These are phyloP conservation scores for Serripes groenlandicus DNA, from an alignment of 2,888 invertebrate genomes.

Conservation along the genomic window DNA sequence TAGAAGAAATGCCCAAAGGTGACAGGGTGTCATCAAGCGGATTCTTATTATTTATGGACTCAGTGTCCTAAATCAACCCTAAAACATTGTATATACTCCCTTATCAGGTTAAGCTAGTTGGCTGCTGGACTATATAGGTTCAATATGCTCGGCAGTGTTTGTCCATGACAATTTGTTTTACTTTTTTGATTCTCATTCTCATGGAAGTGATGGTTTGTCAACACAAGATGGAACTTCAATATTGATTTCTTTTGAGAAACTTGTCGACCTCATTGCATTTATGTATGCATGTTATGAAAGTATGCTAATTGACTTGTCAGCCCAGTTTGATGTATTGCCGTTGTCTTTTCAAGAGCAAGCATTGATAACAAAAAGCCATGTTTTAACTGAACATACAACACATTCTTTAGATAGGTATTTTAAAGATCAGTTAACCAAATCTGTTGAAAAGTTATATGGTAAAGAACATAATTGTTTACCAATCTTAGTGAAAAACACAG, in stretches of 20 bases:
- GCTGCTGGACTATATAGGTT: too few species aligned
- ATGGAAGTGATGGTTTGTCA: slow-evolving; percentile 37
- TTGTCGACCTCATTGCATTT: slow-evolving; percentile 29
- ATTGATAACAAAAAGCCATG: too few species aligned
- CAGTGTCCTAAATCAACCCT: too few species aligned
- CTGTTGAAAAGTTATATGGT: too few species aligned
- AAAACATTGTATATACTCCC: too few species aligned
- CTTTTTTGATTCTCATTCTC: slow-evolving; percentile 45
- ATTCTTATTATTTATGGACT: too few species aligned
- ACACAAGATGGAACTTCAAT: slow-evolving; percentile 39
- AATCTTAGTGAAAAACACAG: neutral
- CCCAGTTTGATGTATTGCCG: slow-evolving; percentile 36
- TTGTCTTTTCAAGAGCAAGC: slow-evolving; percentile 2
- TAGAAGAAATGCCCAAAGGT: too few species aligned
- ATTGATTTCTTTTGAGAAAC: slow-evolving; percentile 14
- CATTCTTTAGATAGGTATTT: slow-evolving; percentile 8
- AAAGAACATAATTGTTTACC: neutral
- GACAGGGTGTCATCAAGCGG: too few species aligned
- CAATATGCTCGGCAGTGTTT: neutral
- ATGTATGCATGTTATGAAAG: slow-evolving; percentile 3
- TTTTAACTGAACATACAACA: slow-evolving; percentile 6
- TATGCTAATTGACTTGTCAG: slow-evolving; percentile 1
- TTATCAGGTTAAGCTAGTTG: too few species aligned
- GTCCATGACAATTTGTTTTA: neutral
- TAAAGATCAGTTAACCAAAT: too few species aligned